These are phyloP conservation scores for Amblyteles armatorius DNA, from an alignment of 2,888 invertebrate species.

Conservation along the genomic window DNA sequence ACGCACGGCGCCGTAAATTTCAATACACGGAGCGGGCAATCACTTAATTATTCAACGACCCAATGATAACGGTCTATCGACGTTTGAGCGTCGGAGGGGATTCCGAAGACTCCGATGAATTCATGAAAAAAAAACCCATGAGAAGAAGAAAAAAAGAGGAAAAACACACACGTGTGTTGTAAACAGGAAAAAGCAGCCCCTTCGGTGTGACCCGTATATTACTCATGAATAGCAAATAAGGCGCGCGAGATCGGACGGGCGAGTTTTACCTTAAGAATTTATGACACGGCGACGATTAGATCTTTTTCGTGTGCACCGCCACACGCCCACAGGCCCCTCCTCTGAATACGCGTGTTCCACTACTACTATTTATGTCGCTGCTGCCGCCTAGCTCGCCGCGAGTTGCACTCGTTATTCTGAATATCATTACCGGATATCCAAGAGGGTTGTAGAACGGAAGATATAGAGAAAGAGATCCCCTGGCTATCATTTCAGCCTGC, in stretches of 20 bases:
- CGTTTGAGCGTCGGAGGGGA: slow-evolving; percentile 4
- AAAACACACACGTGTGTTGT: not conserved
- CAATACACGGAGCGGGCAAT: slow-evolving; percentile 19
- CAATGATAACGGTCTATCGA: slow-evolving; percentile 38
- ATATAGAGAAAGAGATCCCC: not conserved
- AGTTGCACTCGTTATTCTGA: slow-evolving; percentile 14
- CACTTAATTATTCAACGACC: slow-evolving; percentile 59
- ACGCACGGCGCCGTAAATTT: not conserved
- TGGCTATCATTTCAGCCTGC: not conserved
- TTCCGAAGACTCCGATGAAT: not conserved
- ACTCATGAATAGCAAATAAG: slow-evolving; percentile 65
- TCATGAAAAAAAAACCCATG: not conserved
- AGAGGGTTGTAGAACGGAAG: not conserved
- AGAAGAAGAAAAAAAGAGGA: too few species aligned
- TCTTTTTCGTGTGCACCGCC: slow-evolving; percentile 57
- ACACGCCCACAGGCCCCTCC: slow-evolving; percentile 18
- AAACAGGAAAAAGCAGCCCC: slow-evolving; percentile 14
- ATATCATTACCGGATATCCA: slow-evolving; percentile 18
- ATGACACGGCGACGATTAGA: slow-evolving; percentile 61
- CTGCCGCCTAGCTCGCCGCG: not conserved
- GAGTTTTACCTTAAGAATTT: slow-evolving; percentile 60
- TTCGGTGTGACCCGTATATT: slow-evolving; percentile 43
- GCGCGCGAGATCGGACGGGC: slow-evolving; percentile 41
- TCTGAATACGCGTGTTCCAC: slow-evolving; percentile 2
- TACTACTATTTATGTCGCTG: not conserved